Evolutionary conservation across 2,797 vertebrate genomes (phyloP), one percentile per base, ranked within the genome.

Genomic region (Meda fulgida): DNA sequence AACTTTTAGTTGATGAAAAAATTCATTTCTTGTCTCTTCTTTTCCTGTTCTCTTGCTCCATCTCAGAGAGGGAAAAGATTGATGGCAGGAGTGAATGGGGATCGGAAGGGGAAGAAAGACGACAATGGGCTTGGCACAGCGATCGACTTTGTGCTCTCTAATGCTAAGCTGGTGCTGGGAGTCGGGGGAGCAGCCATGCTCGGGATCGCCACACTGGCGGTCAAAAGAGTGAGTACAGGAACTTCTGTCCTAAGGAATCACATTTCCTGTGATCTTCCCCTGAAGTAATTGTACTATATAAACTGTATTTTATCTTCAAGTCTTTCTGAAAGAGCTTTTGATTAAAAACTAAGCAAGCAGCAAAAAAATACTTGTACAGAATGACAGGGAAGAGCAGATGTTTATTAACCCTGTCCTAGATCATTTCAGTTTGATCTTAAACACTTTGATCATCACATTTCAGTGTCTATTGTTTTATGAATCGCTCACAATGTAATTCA

Each of bases 161-260:
- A 99, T 4, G 98, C 98, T 58, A 97, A 98, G 89, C 95, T 99
- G 63, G 98, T 99, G 91, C 94, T 99, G 87, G 98, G 98, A 0
- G 98, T 99, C 66, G 98, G 98, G 0, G 98, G 98, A 81, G 98
- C 98, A 0, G 98, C 98, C 53, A 96, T 99, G 98, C 94, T 99
- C 85, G 98, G 98, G 89, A 99, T 99, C 1, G 98, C 98, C 53
- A 99, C 98, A 0, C 94, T 99, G 81, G 98, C 98, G 0, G 97
- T 99, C 72, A 99, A 99, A 92, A 94, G 97, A 94, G 98, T 99
- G 92, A 96, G 96, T 81, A 7, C 8, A 77, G 6, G 31, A 55
- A 58, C 18, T 31, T 38, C 18, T 75, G 16, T 73, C 16, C 5
- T 31, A 8, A 34, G 19, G 19, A 53, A 36, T n/a, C 6, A 16